These are phyloP conservation scores for Cygnus buccinator DNA, from an alignment of 2,113 vertebrate species.

Conservation along the genomic window DNA sequence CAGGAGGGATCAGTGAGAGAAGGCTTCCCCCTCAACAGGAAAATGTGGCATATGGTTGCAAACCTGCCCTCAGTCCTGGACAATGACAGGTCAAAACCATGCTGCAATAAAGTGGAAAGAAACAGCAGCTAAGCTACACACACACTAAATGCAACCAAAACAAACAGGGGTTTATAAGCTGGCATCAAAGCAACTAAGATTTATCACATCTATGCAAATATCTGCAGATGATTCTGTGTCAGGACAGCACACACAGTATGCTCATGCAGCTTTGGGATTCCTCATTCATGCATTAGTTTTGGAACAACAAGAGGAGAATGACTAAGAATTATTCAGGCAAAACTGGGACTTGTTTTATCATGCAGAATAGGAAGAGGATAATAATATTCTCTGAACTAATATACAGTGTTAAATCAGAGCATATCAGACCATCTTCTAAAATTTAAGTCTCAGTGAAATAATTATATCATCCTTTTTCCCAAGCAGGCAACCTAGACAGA, in stretches of 20 bases:
- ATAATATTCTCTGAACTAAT: conserved; percentile 29
- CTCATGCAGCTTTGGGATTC: background rate
- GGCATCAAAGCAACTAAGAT: background rate
- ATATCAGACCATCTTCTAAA: conserved; percentile 12
- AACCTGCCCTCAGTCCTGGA: background rate
- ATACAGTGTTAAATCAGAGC: conserved; percentile 13
- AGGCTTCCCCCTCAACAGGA: background rate
- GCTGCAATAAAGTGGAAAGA: background rate
- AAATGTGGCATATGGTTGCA: background rate
- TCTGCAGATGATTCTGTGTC: background rate
- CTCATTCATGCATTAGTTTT: background rate
- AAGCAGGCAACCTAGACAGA: conserved; percentile 48
- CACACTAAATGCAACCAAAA: background rate
- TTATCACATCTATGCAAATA: background rate
- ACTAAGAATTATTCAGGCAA: background rate
- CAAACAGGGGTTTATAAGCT: background rate
- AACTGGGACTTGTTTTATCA: background rate
- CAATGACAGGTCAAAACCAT: background rate
- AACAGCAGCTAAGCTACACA: background rate
- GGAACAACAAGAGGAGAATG: background rate
- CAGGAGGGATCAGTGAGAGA: background rate
- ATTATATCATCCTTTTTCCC: conserved; percentile 58
- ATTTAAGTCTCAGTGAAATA: conserved; percentile 41
- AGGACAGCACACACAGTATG: background rate
- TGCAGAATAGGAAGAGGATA: background rate